Conservation (phyloP, 2,888 invertebrate genomes). For the Lasioglossum pauxillum region DNA sequence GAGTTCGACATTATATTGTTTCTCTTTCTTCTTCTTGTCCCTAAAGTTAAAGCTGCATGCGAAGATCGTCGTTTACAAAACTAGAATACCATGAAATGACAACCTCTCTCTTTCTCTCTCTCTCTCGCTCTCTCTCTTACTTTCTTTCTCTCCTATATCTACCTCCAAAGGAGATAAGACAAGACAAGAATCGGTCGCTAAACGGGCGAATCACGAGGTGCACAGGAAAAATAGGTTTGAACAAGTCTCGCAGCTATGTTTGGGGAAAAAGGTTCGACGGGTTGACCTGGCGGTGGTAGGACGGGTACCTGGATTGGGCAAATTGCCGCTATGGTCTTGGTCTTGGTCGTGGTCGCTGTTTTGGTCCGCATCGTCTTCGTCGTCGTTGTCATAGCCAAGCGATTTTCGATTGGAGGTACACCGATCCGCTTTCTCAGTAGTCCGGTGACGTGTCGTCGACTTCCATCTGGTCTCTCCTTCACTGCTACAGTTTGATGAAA, state of each 20-base stretch:
- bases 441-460: conserved; percentile 55
- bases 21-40: conserved; percentile 9
- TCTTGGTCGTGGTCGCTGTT: conserved; percentile 78
- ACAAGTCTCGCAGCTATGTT: conserved; percentile 65
- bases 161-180: conserved; percentile 59
- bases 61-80: conserved; percentile 46
- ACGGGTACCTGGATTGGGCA: conserved; percentile 84
- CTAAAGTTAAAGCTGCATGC: conserved; percentile 59
- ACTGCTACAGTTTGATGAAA: conserved; percentile 80
- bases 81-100: conserved; percentile 58
- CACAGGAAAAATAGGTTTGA: conserved; percentile 59
- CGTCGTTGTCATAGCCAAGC: conserved; percentile 71
- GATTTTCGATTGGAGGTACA: conserved; percentile 71
- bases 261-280: conserved; percentile 56
- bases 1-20: conserved; percentile 7
- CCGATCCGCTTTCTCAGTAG: conserved; percentile 61
- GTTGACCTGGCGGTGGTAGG: conserved; percentile 73
- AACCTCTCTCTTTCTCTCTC: conserved; percentile 62
- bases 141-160: conserved; percentile 55
- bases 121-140: conserved; percentile 23
- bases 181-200: conserved; percentile 60
- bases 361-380: conserved; percentile 73
- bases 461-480: conserved; percentile 77
- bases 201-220: conserved; percentile 64
- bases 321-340: conserved; percentile 81